Evolutionary conservation across 2,113 vertebrate species (phyloP), one percentile per base, ranked within the genome.

Genomic region (Macaca nemestrina): DNA sequence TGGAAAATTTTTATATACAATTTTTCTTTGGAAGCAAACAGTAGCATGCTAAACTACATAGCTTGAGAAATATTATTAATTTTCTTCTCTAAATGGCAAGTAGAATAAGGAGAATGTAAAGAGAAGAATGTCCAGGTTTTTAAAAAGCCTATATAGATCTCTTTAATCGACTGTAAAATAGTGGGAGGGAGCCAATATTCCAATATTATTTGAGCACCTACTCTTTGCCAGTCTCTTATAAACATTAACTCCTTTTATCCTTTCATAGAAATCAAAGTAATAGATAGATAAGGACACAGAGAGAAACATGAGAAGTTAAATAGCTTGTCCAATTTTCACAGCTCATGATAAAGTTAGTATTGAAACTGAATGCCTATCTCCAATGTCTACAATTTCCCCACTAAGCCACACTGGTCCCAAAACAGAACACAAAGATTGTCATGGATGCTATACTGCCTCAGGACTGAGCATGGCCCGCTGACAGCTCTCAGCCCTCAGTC

Each of bases 21-120:
- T 48, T 95, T 27, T 83, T 82, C 3, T 38, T 78, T 87, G n/a
- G 38, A 68, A 93, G 5, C n/a, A 55, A 92, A 27, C 23, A 12
- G 9, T n/a, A 61, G 27, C 40, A 81, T 75, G 16, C 50, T 90
- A 78, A 93, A 96, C 79, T 81, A 76, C 50, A 52, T 55, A 55
- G 8, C 16, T 80, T 91, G 27, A 48, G 55, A 93, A 81, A 61
- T 14, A 52, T 30, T 38, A 48, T 75, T 88, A 59, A 7, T 64
- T 87, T 93, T 95, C 5, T 88, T 94, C n/a, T 96, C 79, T 9
- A 81, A 92, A 40, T n/a, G 59, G 20, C 14, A 93, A 80, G 5
- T 72, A 35, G 38, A 78, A 92, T 48, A 70, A 35, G 32, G 16
- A 88, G 52, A 23, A 8, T 59, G 2, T 61, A 94, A 57, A 88